Conservation (phyloP, 2,888 invertebrate species). For the Eupithecia vulgata region DNA sequence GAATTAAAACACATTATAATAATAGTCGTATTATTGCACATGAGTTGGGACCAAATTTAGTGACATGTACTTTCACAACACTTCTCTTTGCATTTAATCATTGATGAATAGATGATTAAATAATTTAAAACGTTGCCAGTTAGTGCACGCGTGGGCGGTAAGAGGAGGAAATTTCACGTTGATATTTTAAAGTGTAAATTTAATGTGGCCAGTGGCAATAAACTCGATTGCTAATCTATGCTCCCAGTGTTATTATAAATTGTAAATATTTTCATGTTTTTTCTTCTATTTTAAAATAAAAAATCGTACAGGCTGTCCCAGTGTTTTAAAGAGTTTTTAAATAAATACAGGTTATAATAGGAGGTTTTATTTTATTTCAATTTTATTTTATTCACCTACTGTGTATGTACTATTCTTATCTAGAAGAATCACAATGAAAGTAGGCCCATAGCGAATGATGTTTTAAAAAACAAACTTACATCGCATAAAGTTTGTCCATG, state of each 20-base stretch:
- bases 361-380: too few species aligned
- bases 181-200: constrained; percentile 28
- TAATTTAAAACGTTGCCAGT: constrained; percentile 37
- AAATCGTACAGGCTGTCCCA: too few species aligned
- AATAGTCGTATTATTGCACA: constrained; percentile 20
- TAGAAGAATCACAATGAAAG: neutral
- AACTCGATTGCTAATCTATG: neutral
- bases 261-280: too few species aligned
- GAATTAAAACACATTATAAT: constrained; percentile 14
- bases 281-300: too few species aligned
- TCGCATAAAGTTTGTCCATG: neutral
- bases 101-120: constrained; percentile 39
- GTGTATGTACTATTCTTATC: too few species aligned
- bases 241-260: neutral
- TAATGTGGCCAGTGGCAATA: neutral
- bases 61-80: constrained; percentile 31
- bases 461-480: neutral
- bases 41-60: constrained; percentile 19
- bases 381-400: too few species aligned
- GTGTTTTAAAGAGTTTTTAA: too few species aligned
- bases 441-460: neutral
- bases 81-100: constrained; percentile 38
- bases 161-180: constrained; percentile 19
- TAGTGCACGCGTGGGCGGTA: constrained; percentile 29
- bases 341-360: too few species aligned